Base-by-base conservation (phyloP, 1,140 invertebrate species). In the Brachionus rubens region DNA sequence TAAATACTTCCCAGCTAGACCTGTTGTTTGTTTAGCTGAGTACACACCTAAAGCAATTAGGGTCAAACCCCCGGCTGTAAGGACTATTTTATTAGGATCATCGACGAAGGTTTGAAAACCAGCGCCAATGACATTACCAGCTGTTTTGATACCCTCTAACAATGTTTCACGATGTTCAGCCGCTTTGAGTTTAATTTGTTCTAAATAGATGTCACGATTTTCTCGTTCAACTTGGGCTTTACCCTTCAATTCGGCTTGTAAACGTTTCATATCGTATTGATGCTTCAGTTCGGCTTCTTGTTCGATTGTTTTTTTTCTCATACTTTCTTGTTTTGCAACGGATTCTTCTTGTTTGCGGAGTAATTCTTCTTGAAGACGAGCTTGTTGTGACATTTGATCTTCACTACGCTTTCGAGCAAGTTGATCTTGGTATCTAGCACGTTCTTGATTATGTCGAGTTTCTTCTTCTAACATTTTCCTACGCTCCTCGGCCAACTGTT, bases 371-470 rank as follows among this genome's bases (percentile, higher is more conserved):
- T 98, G 92, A 79, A 94, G 90, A 79, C 88, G 87, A 79, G 81
- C 79, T 81, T 98, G 94, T 79, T 96, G 93, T 0, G 88, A 82
- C 19, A 98, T 83, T 81, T 99, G 96, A 80, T 99, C 96, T 81
- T 98, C 94, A 85, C 97, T 96, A 77, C 97, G 87, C 84, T 95
- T 96, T 75, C 97, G 88, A 0, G 96, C 89, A 46, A 99, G 85
- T 80, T 97, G 93, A 86, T 99, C 97, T 85, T 99, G 93, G 86
- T 98, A 99, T 79, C 98, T 92, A 12, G 95, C 93, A 76, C 93
- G 88, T 80, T 90, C 87, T 83, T 98, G 92, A 83, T 96, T 91
- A 78, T 96, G 92, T 81, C 93, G 94, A 0, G 95, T 94, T 86
- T 99, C 95, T 85, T 99, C 94, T 80, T 90, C 88, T 2, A 99